Percentiles rank a stretch among this genome's conserved stretches.
These are phyloP conservation scores for Trichopoda pennipes DNA, from an alignment of 2,888 invertebrate species.

Conservation along the genomic window DNA sequence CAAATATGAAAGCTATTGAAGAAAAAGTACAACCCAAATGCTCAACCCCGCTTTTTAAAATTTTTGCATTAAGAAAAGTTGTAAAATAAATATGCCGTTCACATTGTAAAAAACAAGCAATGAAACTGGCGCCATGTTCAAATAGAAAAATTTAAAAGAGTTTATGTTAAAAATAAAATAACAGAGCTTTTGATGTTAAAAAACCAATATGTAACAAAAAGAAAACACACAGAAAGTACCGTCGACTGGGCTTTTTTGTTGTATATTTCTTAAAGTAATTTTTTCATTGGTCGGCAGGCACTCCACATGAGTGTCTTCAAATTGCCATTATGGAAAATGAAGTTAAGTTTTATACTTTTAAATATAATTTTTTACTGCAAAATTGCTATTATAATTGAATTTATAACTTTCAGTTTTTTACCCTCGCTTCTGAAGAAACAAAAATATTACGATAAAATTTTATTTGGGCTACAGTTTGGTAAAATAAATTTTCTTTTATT, in stretches of 20 bases:
- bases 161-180: constrained; percentile 2
- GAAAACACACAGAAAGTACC: background rate
- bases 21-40: background rate
- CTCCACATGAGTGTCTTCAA: constrained; percentile 5
- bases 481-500: constrained; percentile 37
- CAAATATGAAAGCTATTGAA: constrained; percentile 10
- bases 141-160: background rate
- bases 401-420: constrained; percentile 35
- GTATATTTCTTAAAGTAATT: background rate
- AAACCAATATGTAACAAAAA: constrained; percentile 20
- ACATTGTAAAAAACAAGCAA: background rate
- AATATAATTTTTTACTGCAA: constrained; percentile 52
- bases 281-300: background rate
- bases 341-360: constrained; percentile 43
- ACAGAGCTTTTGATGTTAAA: constrained; percentile 49
- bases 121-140: constrained; percentile 52
- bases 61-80: background rate
- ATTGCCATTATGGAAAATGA: constrained; percentile 40
- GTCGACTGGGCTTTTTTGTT: background rate
- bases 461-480: constrained; percentile 25
- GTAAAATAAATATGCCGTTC: constrained; percentile 5
- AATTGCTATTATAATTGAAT: constrained; percentile 63
- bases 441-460: constrained; percentile 17
- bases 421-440: background rate
- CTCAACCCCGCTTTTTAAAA: background rate